A percentile compares a stretch with the other conserved stretches of the same genome.
These are phyloP conservation scores for Ormyrus nitidulus DNA, from an alignment of 2,888 invertebrate species.

Conservation along the genomic window DNA sequence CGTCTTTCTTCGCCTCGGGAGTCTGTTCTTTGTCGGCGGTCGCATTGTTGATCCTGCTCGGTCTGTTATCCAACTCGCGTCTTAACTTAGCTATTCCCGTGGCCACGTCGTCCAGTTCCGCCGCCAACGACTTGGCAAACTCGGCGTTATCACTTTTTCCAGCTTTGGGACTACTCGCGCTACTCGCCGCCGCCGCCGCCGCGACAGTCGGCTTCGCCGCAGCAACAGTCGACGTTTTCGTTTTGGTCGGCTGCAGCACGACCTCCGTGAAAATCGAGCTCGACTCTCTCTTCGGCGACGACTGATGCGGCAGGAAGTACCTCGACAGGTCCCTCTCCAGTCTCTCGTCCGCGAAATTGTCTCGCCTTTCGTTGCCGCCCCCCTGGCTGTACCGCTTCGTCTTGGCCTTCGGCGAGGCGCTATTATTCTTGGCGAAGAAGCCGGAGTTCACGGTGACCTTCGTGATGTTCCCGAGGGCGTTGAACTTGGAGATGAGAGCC, in stretches of 20 bases:
- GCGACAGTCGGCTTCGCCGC: not conserved
- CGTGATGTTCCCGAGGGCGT: slow-evolving; percentile 78
- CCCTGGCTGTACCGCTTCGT: slow-evolving; percentile 52
- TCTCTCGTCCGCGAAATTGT: slow-evolving; percentile 10
- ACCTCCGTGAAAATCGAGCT: slow-evolving; percentile 40
- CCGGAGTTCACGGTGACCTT: slow-evolving; percentile 77
- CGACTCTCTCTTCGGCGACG: slow-evolving; percentile 52
- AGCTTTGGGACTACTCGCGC: not conserved
- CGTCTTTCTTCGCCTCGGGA: not conserved
- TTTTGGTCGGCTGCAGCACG: not conserved
- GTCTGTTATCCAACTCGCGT: slow-evolving; percentile 48
- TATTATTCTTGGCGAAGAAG: slow-evolving; percentile 76
- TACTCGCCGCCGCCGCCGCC: not conserved
- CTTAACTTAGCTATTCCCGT: slow-evolving; percentile 45
- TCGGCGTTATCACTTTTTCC: slow-evolving; percentile 26
- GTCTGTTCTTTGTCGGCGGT: slow-evolving; percentile 5
- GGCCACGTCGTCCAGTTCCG: slow-evolving; percentile 50
- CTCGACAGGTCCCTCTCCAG: slow-evolving; percentile 63
- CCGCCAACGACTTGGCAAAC: slow-evolving; percentile 41
- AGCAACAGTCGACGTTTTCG: not conserved
- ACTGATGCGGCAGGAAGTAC: slow-evolving; percentile 66
- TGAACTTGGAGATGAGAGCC: slow-evolving; percentile 81
- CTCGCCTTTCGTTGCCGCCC: not conserved
- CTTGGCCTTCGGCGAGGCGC: slow-evolving; percentile 42
- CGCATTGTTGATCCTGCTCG: not conserved